Percentiles rank a stretch among this genome's conserved stretches.
Conservation (phyloP, 2,888 invertebrate species). For the Caenorhabditis japonica region DNA sequence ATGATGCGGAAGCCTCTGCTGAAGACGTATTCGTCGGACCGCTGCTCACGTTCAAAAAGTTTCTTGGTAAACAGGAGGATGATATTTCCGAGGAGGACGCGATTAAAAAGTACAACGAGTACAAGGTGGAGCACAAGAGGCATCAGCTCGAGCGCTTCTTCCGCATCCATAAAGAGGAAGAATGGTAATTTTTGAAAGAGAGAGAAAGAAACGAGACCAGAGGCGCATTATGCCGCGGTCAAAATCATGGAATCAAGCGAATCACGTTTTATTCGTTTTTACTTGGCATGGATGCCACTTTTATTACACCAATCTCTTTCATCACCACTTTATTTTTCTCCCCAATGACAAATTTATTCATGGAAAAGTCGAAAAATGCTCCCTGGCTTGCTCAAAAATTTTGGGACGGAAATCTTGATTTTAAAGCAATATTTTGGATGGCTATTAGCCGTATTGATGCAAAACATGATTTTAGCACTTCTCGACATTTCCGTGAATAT, state of each 20-base stretch:
- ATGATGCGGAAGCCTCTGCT: constrained; percentile 19
- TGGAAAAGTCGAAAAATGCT: no score
- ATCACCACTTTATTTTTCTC: not conserved
- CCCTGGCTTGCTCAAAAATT: no score
- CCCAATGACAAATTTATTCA: no score
- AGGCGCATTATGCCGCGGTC: constrained; percentile 73
- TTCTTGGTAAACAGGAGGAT: constrained; percentile 94
- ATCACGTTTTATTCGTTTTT: constrained; percentile 34
- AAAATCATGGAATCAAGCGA: constrained; percentile 31
- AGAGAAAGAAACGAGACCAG: constrained; percentile 53
- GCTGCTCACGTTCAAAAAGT: constrained; percentile 91
- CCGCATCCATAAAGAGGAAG: constrained; percentile 98
- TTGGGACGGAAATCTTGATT: no score
- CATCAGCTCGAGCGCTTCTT: constrained; percentile 98
- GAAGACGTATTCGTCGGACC: constrained; percentile 82
- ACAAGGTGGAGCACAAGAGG: constrained; percentile 94
- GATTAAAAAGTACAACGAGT: constrained; percentile 95
- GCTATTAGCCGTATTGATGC: no score
- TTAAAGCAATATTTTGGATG: no score
- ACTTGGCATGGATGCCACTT: constrained; percentile 40
- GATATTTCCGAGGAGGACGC: constrained; percentile 94
- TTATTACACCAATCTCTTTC: constrained; percentile 1
- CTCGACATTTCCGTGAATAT: no score
- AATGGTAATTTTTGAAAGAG: constrained; percentile 84
- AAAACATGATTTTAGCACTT: no score